phyloP scores from a whole-genome alignment of 2,888 invertebrate genomes.

The Chrysolina americana region DNA sequence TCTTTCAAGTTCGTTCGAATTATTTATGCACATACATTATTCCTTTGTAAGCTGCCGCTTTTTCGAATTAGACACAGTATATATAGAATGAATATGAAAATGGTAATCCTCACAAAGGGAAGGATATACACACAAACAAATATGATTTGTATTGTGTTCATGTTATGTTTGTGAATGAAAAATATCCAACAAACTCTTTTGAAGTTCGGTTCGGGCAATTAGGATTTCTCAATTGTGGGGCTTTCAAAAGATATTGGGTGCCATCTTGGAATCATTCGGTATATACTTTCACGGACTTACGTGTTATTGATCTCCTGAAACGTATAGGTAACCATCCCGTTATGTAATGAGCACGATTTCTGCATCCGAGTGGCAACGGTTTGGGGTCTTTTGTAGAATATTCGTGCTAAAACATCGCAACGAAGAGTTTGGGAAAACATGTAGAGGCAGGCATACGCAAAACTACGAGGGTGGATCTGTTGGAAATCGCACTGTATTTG shows the following conservation, averaged over 20 bases:
- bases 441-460: too few species aligned
- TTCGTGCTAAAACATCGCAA: too few species aligned
- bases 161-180: slow-evolving; percentile 44
- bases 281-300: slow-evolving; percentile 26
- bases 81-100: slow-evolving; percentile 60
- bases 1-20: slow-evolving; percentile 64
- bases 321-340: neutral
- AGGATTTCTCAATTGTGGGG: slow-evolving; percentile 41
- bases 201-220: slow-evolving; percentile 41
- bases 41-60: slow-evolving; percentile 63
- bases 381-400: too few species aligned
- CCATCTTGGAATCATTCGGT: slow-evolving; percentile 35
- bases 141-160: slow-evolving; percentile 58
- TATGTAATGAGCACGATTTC: too few species aligned
- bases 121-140: slow-evolving; percentile 60
- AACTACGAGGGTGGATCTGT: too few species aligned
- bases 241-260: slow-evolving; percentile 38
- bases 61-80: slow-evolving; percentile 59
- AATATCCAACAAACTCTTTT: slow-evolving; percentile 33
- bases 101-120: slow-evolving; percentile 57
- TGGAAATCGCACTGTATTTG: too few species aligned
- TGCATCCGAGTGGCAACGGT: too few species aligned
- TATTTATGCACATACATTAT: slow-evolving; percentile 65
- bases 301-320: neutral
- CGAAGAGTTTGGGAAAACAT: too few species aligned